Base-by-base conservation (phyloP, 2,113 vertebrate species). In the Heterotilapia buettikoferi region DNA sequence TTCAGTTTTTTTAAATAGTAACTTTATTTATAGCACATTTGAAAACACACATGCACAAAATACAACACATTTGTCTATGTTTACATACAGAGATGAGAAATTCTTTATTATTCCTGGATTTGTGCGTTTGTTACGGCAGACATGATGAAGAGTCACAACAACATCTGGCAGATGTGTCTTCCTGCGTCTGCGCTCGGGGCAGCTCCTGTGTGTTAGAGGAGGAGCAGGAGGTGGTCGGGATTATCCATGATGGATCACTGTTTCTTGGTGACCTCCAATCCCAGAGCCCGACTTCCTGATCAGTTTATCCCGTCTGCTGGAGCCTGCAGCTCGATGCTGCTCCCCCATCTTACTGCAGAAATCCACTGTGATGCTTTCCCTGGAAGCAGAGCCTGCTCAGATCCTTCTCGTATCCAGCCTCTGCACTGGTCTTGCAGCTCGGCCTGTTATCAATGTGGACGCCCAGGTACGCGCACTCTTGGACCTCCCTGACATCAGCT, bases 71-170 rank as follows among this genome's bases (percentile, higher is more conserved):
- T 26, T 1, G 3, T 26, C 21, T 43, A 18, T 43, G 5, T 73
- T 6, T 0, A 3, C 68, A 26, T 45, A 0, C 66, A 71, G n/a
- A 26, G 12, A 26, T 24, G n/a, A 43, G n/a, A 63, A 66, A 3
- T 21, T n/a, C 33, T 38, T 66, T 66, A 38, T 38, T 38, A 7
- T 21, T 21, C 36, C 63, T 40, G 11, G 33, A 38, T 21, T 40
- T 21, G 63, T 21, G 63, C 6, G 4, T 66, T 66, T n/a, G 3
- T 21, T 40, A 21, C 1, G 2, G 61, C 63, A 36, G 31, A 36
- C 16, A 19, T 1, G 29, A 33, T 63, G 59, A 63, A 4, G 31
- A 36, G 59, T 36, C 29, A 33, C 5, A 66, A 14, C 6, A 57
- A 36, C 31, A 66, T 66, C 61, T 66, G 61, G 61, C 61, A 66